These are phyloP conservation scores for Origma solitaria DNA, from an alignment of 2,113 vertebrate genomes.

Conservation along the genomic window DNA sequence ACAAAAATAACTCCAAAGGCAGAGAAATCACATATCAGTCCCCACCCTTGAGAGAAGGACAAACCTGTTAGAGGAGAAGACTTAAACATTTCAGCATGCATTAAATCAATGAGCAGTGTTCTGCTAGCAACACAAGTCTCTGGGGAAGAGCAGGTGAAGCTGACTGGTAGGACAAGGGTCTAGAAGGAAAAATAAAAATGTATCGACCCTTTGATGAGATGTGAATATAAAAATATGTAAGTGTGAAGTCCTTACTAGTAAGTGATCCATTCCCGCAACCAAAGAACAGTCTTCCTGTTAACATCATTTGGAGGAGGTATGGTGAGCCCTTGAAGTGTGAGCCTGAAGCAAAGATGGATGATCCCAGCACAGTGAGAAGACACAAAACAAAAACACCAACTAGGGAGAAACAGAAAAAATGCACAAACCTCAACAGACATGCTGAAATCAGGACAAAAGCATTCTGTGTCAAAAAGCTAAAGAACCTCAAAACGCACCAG, in stretches of 20 bases:
- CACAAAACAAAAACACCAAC: constrained; percentile 81
- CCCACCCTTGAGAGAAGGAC: not conserved
- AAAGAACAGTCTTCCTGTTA: constrained; percentile 78
- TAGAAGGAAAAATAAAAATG: not conserved
- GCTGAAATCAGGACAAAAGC: not conserved
- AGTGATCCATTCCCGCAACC: constrained; percentile 81
- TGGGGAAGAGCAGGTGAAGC: not conserved
- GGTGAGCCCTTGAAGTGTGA: constrained; percentile 79
- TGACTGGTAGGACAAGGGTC: not conserved
- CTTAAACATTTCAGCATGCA: not conserved
- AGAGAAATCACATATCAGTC: not conserved
- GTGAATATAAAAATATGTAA: not conserved
- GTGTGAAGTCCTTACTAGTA: constrained; percentile 67
- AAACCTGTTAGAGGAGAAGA: not conserved
- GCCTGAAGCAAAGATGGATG: constrained; percentile 78
- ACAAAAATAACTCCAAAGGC: not conserved
- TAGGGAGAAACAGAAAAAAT: constrained; percentile 27
- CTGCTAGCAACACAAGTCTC: not conserved
- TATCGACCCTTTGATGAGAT: not conserved
- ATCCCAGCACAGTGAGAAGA: constrained; percentile 78
- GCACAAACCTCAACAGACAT: not conserved
- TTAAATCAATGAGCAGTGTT: not conserved
- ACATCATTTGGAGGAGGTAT: constrained; percentile 80
- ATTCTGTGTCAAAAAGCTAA: not conserved
- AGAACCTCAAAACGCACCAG: not conserved